Evolutionary conservation across 2,888 invertebrate genomes (phyloP).

Genomic region (Globia sparganii): DNA sequence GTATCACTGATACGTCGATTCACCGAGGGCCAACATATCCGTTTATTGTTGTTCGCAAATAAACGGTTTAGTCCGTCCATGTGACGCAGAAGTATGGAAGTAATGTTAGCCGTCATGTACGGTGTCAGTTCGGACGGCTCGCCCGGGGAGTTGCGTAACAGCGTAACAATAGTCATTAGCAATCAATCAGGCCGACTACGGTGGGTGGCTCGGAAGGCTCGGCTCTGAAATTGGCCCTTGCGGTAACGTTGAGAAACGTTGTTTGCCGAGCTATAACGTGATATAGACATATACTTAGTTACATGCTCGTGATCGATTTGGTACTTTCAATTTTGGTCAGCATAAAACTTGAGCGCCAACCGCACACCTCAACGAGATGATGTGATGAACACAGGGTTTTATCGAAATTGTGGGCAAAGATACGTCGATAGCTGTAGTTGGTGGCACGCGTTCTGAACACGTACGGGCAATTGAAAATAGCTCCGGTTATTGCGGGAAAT

Average conservation of each 20-base stretch:
- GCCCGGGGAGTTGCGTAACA: constrained; percentile 82
- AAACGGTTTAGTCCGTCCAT: constrained; percentile 73
- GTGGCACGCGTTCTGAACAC: constrained; percentile 86
- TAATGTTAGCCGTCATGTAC: constrained; percentile 81
- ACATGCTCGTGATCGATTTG: constrained; percentile 71
- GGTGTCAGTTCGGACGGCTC: constrained; percentile 76
- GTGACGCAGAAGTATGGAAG: constrained; percentile 77
- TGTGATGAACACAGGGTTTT: constrained; percentile 82
- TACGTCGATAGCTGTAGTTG: constrained; percentile 80
- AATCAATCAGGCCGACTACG: constrained; percentile 85
- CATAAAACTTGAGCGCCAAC: constrained; percentile 71
- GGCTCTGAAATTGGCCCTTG: constrained; percentile 81
- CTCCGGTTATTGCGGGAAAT: constrained; percentile 86
- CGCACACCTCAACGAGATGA: constrained; percentile 70
- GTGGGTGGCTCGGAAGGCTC: constrained; percentile 79
- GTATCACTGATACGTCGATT: constrained; percentile 79
- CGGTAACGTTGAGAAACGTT: constrained; percentile 74
- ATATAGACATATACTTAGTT: constrained; percentile 62
- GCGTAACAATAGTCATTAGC: constrained; percentile 87
- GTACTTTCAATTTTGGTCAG: constrained; percentile 72
- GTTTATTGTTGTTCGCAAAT: constrained; percentile 83
- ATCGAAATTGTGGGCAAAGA: constrained; percentile 81
- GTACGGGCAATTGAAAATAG: constrained; percentile 87
- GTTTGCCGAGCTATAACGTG: constrained; percentile 64
- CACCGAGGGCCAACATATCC: constrained; percentile 78